Base-by-base conservation (phyloP, 2,113 vertebrate genomes). In the Lepisosteus osseus region DNA sequence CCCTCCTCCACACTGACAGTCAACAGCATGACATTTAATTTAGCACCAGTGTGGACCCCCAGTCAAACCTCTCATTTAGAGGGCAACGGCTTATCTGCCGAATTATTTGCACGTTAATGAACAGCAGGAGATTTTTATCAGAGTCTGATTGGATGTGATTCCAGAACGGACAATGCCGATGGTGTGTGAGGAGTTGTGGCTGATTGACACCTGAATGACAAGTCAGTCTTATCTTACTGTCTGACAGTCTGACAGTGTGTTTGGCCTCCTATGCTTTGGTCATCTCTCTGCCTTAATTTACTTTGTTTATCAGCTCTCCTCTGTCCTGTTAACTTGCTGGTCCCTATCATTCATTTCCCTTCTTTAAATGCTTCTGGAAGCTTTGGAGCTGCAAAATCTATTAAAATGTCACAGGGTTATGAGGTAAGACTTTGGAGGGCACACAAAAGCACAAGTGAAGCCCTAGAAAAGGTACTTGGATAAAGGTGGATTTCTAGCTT, bases 1-100 rank as follows among this genome's bases (percentile, higher is more conserved):
- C 64, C 78, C 75, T 75, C 72, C 76, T 8, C 68, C 77, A 74
- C 83, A 74, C 63, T 54, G 72, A 75, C 70, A 78, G 81, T 80
- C 80, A 76, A 82, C 64, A 73, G 77, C 83, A 57, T 86, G 90
- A 90, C 89, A 92, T 93, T 91, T 91, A 86, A 92, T 92, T 91
- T 87, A 79, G 78, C 82, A 75, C 64, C 57, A 42, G 40, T 59
- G 76, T 63, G 54, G 70, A 65, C 14, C 69, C 77, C 77, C 74
- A 77, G 43, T 54, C 43, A 56, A 65, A 63, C 15, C 65, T 8
- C 77, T 82, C 66, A 69, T 80, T 74, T 69, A 70, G 72, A 77
- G 71, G 15, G 74, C 29, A 62, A 3, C n/a, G 7, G 40, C 69
- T 69, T 74, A 81, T 74, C 71, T 56, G 67, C 74, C 69, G 76